Base-by-base conservation (phyloP, 2,797 vertebrate species). In the Cossypha dichroa region DNA sequence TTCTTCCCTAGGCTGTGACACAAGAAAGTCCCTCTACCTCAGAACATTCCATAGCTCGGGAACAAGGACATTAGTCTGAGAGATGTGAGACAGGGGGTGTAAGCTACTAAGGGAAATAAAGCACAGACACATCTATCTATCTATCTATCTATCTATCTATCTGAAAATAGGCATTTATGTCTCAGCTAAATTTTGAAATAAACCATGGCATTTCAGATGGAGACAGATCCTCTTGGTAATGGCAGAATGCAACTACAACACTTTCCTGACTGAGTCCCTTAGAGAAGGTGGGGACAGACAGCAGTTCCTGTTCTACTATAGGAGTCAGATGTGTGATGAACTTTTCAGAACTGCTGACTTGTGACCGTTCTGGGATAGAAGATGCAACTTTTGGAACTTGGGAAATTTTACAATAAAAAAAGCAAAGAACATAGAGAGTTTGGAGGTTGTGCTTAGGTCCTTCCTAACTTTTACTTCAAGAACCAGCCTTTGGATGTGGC, bases 141-240 rank as follows among this genome's bases (percentile, higher is more conserved):
- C 9, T 56, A 3, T 66, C 18, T 66, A 5, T 66, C n/a, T 48
- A 28, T n/a, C 12, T n/a, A 14, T 64, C 23, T 46, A 4, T 66
- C 25, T 28, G 49, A 59, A 51, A 80, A 11, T 4, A 60, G 9
- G 16, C 5, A 40, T 10, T 15, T 51, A 12, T 28, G 88, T 90
- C 59, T 64, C n/a, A 86, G 69, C 20, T 79, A 54, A 22, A 62
- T 78, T 93, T 90, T 78, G 46, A 68, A 62, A 68, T 45, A 2
- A 75, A 9, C 5, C 14, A 6, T 1, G 3, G 11, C 17, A 19
- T 60, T 93, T 86, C n/a, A 75, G 26, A 52, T 21, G 31, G 46
- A 77, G 46, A 26, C 26, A 45, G 8, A 54, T 36, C 15, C 26
- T 80, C 18, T 46, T 38, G 20, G 19, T 68, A 29, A 43, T 67